Percentiles rank a stretch among this genome's conserved stretches.
phyloP scores from a whole-genome alignment of 2,797 vertebrate species.

The Periophthalmus magnuspinnatus region DNA sequence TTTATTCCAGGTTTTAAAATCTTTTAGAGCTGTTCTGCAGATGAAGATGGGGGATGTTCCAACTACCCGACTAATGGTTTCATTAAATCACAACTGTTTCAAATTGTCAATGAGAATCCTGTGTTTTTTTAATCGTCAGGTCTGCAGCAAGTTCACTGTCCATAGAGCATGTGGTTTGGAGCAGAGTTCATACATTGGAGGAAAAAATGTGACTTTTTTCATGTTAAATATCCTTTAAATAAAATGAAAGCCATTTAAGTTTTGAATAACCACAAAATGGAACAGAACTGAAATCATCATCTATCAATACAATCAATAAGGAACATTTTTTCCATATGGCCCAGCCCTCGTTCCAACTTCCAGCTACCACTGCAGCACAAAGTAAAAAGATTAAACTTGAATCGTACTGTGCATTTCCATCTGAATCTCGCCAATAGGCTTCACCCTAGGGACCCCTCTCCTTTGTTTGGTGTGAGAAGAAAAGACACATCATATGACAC shows the following conservation, averaged over 20 bases:
- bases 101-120: neutral
- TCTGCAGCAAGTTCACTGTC: too few relatives aligned
- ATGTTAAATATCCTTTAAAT: too few relatives aligned
- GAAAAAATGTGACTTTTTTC: too few relatives aligned
- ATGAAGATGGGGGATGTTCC: too few relatives aligned
- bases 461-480: conserved; percentile 31
- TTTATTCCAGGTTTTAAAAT: conserved; percentile 1
- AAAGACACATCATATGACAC: conserved; percentile 55
- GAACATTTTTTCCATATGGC: too few relatives aligned
- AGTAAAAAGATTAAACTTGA: conserved; percentile 9
- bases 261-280: too few relatives aligned
- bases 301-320: too few relatives aligned
- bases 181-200: neutral
- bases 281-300: too few relatives aligned
- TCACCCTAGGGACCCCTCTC: neutral
- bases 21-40: neutral
- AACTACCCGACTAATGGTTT: too few relatives aligned
- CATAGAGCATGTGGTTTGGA: neutral
- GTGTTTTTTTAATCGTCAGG: too few relatives aligned
- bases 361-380: neutral
- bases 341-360: too few relatives aligned
- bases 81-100: neutral
- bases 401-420: neutral
- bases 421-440: neutral
- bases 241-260: too few relatives aligned